Evolutionary conservation across 2,113 vertebrate genomes (phyloP).

Genomic region (Pachycephala philippinensis): DNA sequence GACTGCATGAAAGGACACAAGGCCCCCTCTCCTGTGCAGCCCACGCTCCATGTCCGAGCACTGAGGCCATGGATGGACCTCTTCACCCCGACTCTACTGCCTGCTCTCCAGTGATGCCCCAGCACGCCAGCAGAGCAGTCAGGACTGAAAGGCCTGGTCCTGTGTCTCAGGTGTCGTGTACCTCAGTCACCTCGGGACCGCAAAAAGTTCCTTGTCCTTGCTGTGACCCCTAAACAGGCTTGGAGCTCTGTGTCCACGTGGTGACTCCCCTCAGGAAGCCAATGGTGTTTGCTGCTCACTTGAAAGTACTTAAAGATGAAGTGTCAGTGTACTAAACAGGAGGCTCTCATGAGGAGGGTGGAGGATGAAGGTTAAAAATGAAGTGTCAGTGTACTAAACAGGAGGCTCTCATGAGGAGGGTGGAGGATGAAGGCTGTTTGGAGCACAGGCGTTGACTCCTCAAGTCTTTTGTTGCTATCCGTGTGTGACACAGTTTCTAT

Average conservation of each 20-base stretch:
- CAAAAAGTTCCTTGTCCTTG: background rate
- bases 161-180: accelerated
- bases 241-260: background rate
- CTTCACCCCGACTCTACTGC: accelerated
- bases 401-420: background rate
- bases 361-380: background rate
- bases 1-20: background rate
- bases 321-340: background rate
- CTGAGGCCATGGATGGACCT: background rate
- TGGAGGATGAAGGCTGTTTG: background rate
- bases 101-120: background rate
- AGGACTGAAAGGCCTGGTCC: background rate
- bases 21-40: background rate
- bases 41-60: accelerated
- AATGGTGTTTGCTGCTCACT: background rate
- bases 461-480: background rate
- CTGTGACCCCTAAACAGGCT: background rate
- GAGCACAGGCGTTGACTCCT: background rate
- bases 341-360: background rate
- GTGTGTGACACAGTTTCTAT: background rate
- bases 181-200: background rate
- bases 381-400: background rate
- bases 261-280: background rate
- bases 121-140: background rate
- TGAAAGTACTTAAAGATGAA: background rate